These are phyloP conservation scores for Bombyx mori DNA, from an alignment of 1,140 invertebrate genomes.

Conservation along the genomic window DNA sequence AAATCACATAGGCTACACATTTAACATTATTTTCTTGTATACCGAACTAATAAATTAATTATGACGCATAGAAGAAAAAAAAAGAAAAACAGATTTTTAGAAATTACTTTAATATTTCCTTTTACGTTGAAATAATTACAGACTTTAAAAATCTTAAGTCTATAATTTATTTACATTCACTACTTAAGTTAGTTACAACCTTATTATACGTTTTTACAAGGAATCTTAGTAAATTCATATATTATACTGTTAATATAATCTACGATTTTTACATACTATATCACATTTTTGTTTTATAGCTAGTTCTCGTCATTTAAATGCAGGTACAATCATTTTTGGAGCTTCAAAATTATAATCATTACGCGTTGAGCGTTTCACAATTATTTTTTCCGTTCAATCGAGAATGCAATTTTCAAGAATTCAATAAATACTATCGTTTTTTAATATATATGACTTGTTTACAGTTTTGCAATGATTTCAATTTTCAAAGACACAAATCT, in stretches of 20 bases:
- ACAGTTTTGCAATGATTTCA: too few species aligned
- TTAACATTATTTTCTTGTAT: too few species aligned
- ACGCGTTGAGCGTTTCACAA: too few species aligned
- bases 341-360: too few species aligned
- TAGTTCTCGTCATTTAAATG: conserved; percentile 16
- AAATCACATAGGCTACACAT: too few species aligned
- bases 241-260: conserved; percentile 42
- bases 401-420: too few species aligned
- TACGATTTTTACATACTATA: conserved; percentile 66
- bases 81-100: conserved; percentile 35
- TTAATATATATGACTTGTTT: too few species aligned
- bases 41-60: background rate
- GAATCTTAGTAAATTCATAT: conserved; percentile 33
- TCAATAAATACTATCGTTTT: too few species aligned
- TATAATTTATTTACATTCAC: conserved; percentile 60
- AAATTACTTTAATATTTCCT: conserved; percentile 61
- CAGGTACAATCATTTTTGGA: too few species aligned
- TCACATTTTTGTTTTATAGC: conserved; percentile 66
- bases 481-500: too few species aligned
- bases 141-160: conserved; percentile 65
- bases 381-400: too few species aligned
- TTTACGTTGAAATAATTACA: conserved; percentile 61
- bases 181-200: conserved; percentile 25
- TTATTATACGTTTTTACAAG: conserved; percentile 34
- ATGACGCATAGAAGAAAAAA: background rate